Evolutionary conservation across 1,140 invertebrate genomes (phyloP), one percentile per base, ranked within the genome.

Genomic region (Zaprionus africanus): DNA sequence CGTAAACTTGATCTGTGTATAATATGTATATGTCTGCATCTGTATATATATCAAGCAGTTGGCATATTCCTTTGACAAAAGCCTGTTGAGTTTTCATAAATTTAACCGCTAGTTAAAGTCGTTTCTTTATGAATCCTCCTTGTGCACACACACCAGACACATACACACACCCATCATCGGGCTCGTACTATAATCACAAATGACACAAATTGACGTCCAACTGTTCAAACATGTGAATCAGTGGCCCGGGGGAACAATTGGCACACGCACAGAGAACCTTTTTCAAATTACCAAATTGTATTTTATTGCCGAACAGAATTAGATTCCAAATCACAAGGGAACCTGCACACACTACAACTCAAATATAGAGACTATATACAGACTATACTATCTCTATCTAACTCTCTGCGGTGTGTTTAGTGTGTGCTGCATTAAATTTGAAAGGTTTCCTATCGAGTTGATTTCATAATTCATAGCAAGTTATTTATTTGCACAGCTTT

Each of bases 401-500:
- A 11, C 0, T 34, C 0, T 34, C 3, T 34, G 0, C 11, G 4
- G 31, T 34, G 3, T 34, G 46, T 49, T 19, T 49, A 49, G 15
- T 49, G 13, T 51, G 22, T 51, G n/a, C n/a, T 13, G 5, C 38
- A n/a, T 9, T n/a, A 46, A 12, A 24, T 51, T 22, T 51, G 19
- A 51, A 49, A 49, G 17, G 26, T 31, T 62, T 49, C 13, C 31
- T 15, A 28, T 49, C 13, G 34, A 4, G 22, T 28, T 43, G 15
- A 51, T 51, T 22, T 53, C 22, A 60, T 17, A 69, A 19, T 53
- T 36, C 36, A 46, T 58, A 11, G 41, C 60, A 28, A 34, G 36
- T 19, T 34, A 31, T 54, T 54, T 68, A 61, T 74, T 74, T 68
- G 65, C 15, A 36, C 71, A 74, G 65, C 57, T 74, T 62, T 62